Evolutionary conservation across 2,113 vertebrate genomes (phyloP).

Genomic region (Mormyrus iriodes): DNA sequence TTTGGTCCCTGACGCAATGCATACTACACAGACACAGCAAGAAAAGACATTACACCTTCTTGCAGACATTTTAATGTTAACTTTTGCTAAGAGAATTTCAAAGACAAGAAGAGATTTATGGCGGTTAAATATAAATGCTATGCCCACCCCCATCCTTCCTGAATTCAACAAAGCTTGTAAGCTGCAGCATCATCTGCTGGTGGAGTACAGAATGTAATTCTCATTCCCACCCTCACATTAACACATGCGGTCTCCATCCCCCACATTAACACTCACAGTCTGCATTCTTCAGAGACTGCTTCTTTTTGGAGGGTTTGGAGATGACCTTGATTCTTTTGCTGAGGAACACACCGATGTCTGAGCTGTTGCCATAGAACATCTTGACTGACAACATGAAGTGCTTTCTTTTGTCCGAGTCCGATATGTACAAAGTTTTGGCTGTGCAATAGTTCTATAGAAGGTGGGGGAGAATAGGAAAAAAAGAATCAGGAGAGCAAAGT

Average conservation of each 20-base stretch:
- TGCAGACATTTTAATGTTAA: background rate
- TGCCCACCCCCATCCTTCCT: background rate
- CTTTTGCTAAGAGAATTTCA: background rate
- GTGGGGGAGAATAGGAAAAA: slow-evolving; percentile 27
- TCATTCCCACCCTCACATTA: background rate
- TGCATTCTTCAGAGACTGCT: slow-evolving; percentile 97
- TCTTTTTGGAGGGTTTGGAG: slow-evolving; percentile 99
- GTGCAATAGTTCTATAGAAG: slow-evolving; percentile 94
- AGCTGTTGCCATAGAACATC: slow-evolving; percentile 99
- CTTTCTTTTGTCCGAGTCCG: slow-evolving; percentile 98
- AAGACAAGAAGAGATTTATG: background rate
- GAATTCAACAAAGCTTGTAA: background rate
- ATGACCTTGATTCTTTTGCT: slow-evolving; percentile 99
- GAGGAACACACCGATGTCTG: slow-evolving; percentile 97
- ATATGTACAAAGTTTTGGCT: slow-evolving; percentile 99
- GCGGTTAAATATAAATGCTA: background rate
- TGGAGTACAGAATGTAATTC: background rate
- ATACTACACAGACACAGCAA: slow-evolving; percentile 71
- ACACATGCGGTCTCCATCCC: background rate
- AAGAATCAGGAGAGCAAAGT: background rate
- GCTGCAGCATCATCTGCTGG: background rate
- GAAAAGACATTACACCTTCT: background rate
- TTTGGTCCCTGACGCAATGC: slow-evolving; percentile 97
- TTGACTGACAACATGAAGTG: slow-evolving; percentile 99
- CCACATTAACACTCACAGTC: slow-evolving; percentile 79